A percentile compares a stretch with the other conserved stretches of the same genome.
Evolutionary conservation across 1,140 invertebrate genomes (phyloP).

Genomic region (Aleiodes sp.): DNA sequence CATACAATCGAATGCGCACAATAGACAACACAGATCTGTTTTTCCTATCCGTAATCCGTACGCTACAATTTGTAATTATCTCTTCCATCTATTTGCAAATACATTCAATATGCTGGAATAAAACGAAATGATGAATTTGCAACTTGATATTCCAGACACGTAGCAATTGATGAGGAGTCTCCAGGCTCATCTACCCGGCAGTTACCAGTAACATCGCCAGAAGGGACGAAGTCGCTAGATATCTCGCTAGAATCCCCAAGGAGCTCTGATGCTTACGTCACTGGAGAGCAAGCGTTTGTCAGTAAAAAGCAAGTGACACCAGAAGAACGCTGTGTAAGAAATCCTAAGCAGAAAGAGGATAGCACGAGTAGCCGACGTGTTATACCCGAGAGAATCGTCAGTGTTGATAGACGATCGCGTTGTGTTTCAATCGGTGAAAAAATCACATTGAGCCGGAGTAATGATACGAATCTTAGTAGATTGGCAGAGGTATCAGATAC

Average conservation of each 20-base stretch:
- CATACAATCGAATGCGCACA: too few relatives aligned
- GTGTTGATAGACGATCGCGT: not conserved
- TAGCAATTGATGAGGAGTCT: conserved; percentile 52
- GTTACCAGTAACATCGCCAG: not conserved
- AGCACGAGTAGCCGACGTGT: not conserved
- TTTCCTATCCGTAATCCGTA: too few relatives aligned
- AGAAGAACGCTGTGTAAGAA: not conserved
- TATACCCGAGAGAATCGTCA: not conserved
- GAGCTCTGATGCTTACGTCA: not conserved
- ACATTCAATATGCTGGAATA: not conserved
- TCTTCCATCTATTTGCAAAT: not conserved
- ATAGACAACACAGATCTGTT: too few relatives aligned
- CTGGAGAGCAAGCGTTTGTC: not conserved
- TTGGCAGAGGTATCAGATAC: conserved; percentile 10
- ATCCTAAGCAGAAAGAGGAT: too few relatives aligned
- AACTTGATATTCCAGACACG: conserved; percentile 41
- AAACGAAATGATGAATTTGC: not conserved
- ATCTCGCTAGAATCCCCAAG: not conserved
- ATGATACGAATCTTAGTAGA: too few relatives aligned
- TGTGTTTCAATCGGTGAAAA: not conserved
- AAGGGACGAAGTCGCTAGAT: conserved; percentile 1
- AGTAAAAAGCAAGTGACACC: not conserved
- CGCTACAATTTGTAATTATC: not conserved
- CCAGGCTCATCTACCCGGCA: conserved; percentile 38
- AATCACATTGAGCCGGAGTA: conserved; percentile 7